Conservation (phyloP, 2,113 vertebrate genomes). For the Anseranas semipalmata region DNA sequence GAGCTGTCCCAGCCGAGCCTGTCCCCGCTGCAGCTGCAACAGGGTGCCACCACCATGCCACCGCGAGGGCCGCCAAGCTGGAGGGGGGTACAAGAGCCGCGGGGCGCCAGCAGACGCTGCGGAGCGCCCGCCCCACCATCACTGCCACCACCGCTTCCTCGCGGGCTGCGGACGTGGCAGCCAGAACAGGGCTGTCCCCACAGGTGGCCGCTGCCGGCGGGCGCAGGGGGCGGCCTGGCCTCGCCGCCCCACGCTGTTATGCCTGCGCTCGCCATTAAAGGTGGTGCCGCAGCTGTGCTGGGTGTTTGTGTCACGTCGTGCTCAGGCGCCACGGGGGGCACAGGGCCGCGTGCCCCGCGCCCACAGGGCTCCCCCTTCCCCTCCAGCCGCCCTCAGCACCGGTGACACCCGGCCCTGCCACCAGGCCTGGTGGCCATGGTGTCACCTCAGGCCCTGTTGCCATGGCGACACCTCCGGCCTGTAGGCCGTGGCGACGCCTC, state of each 20-base stretch:
- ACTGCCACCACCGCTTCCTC: neutral
- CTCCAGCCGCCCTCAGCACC: too few species aligned
- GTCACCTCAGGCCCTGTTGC: neutral
- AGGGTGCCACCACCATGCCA: accelerated
- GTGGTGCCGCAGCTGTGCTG: accelerated
- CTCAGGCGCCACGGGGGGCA: too few species aligned
- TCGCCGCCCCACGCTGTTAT: neutral
- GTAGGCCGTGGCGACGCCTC: neutral
- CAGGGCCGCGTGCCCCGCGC: too few species aligned
- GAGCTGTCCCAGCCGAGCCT: accelerated
- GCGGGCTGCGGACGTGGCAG: accelerated
- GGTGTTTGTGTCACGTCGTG: neutral
- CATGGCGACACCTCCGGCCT: neutral
- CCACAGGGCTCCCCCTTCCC: too few species aligned
- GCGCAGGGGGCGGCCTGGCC: accelerated
- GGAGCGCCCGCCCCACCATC: neutral
- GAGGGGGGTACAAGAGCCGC: accelerated
- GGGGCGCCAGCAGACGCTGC: accelerated
- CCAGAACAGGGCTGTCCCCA: accelerated
- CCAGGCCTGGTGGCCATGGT: neutral
- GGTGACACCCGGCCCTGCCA: too few species aligned
- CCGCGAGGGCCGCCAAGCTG: accelerated
- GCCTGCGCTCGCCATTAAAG: neutral
- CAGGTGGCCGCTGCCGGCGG: accelerated
- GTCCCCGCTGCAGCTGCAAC: too few species aligned